Base-by-base conservation (phyloP, 2,888 invertebrate species). In the Ophonus ardosiacus region DNA sequence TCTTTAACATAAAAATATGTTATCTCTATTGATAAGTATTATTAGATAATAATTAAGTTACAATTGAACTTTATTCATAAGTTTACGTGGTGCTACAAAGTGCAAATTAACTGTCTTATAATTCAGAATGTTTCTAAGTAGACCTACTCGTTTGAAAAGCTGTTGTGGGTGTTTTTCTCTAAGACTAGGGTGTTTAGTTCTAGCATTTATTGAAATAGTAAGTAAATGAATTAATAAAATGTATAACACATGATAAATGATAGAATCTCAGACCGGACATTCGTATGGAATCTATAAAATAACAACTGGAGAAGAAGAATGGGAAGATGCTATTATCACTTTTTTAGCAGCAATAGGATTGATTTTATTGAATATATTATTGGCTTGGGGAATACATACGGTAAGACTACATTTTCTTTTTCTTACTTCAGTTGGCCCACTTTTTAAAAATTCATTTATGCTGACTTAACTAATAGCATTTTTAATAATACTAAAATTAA, bases 191-290 rank as follows among this genome's bases (percentile, higher is more conserved):
- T 88, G 89, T 57, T 81, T 88, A 43, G 81, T 88, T 24, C 88
- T 88, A 88, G 87, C 87, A 15, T 87, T 87, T n/a, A 81, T 87
- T n/a, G 88, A 88, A 86, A 81, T 88, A 61, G 89, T 89, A 85
- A 88, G 88, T 88, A 85, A 4, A n/a, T 15, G 17, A 17, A 59
- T 15, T 17, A 17, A 7, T 15, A 17, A 15, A 59, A 59, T 59
- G 17, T 59, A 0, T 1, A 17, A 17, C 31, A 31, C 31, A 59
- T 59, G 7, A 17, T 59, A 59, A 4, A 21, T 63, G 13, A 63
- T 61, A 1, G 40, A 65, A 38, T 68, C 71, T 15, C 57, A 82
- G 82, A 24, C 71, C 7, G 82, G 82, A 0, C 56, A 82, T 82
- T 51, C 18, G 10, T 82, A n/a, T 57, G 82, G 68, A 38, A 43